These are phyloP conservation scores for Enhydra lutris DNA, from an alignment of 2,113 vertebrate genomes.

Conservation along the genomic window DNA sequence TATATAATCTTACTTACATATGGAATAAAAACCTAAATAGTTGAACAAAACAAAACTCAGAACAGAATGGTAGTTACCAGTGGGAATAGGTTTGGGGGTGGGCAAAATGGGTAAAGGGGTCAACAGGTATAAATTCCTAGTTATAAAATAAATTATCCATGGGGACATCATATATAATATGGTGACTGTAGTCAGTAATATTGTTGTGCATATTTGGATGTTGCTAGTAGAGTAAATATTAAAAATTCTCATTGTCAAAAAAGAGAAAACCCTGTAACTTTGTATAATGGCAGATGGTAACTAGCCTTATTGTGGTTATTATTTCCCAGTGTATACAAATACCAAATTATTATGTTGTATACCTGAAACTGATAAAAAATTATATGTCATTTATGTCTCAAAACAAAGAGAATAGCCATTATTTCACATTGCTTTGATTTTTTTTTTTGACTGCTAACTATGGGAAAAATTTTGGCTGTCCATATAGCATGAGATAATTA, in stretches of 20 bases:
- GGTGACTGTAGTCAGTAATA: neutral
- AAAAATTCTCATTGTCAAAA: neutral
- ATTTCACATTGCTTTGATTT: neutral
- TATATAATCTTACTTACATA: neutral
- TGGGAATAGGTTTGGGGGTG: neutral
- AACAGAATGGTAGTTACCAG: neutral
- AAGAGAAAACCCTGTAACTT: neutral
- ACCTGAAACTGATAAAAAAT: neutral
- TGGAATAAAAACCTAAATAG: neutral
- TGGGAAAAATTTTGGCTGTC: slow-evolving; percentile 5
- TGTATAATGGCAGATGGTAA: neutral
- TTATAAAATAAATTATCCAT: neutral
- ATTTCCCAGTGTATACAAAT: neutral
- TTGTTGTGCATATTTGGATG: neutral
- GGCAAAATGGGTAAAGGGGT: neutral
- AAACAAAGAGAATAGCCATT: neutral
- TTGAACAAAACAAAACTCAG: neutral
- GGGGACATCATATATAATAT: neutral
- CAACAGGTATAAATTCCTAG: neutral
- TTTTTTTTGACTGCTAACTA: neutral
- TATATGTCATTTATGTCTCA: neutral
- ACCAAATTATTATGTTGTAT: neutral
- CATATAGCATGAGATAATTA: neutral
- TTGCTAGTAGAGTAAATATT: neutral
- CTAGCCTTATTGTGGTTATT: neutral